phyloP scores from a whole-genome alignment of 2,113 vertebrate genomes.

The Larimichthys polyactis region DNA sequence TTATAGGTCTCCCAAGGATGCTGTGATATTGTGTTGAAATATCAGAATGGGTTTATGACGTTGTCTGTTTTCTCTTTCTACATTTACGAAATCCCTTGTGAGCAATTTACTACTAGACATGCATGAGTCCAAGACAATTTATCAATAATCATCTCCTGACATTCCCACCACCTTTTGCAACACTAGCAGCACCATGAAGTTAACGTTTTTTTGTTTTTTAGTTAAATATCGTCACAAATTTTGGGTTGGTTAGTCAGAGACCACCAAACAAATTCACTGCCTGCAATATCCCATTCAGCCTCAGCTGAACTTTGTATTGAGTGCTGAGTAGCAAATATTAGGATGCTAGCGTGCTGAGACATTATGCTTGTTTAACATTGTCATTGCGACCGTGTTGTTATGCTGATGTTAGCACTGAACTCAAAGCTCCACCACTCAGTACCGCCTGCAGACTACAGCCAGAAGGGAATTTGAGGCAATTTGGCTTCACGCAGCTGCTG shows the following conservation, averaged over 20 bases:
- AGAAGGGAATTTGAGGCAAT: background rate
- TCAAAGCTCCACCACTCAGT: too few relatives aligned
- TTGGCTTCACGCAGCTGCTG: conserved; percentile 17
- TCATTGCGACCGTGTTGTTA: background rate
- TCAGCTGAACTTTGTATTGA: background rate
- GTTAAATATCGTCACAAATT: background rate
- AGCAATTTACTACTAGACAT: background rate
- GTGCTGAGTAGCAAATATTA: background rate
- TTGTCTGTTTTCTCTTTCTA: background rate
- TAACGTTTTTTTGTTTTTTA: background rate
- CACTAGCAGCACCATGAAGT: background rate
- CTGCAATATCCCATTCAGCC: background rate
- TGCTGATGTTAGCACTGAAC: background rate
- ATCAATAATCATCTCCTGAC: background rate
- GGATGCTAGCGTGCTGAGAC: background rate
- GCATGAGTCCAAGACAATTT: background rate
- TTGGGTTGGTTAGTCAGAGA: background rate
- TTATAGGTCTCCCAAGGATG: conserved; percentile 10
- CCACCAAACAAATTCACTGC: too few relatives aligned
- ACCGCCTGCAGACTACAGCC: background rate
- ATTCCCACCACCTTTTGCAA: too few relatives aligned
- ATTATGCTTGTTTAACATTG: background rate
- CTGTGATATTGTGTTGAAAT: conserved; percentile 19
- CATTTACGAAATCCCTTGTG: background rate
- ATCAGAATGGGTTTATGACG: conserved; percentile 13